Evolutionary conservation across 1,140 invertebrate genomes (phyloP).

Genomic region (Drosophila orosa): DNA sequence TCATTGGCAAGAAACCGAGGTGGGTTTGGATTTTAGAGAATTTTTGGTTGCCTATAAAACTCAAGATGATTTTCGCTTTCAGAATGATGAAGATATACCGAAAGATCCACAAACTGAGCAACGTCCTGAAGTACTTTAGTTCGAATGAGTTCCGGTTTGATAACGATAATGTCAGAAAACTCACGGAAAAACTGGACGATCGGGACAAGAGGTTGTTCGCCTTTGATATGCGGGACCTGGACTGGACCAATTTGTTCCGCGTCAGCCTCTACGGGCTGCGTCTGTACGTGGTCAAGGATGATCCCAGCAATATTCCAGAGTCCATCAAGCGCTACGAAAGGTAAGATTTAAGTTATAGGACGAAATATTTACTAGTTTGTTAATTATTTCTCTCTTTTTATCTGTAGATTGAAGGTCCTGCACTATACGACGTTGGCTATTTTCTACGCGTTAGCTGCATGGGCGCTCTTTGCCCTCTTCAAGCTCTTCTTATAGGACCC

Average conservation of each 20-base stretch:
- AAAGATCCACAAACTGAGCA: conserved; percentile 89
- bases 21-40: conserved; percentile 52
- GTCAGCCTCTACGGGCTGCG: conserved; percentile 88
- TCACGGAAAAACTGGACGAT: conserved; percentile 87
- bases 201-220: conserved; percentile 88
- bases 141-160: conserved; percentile 89
- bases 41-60: background rate
- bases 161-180: conserved; percentile 87
- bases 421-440: conserved; percentile 72
- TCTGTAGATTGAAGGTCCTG: conserved; percentile 77
- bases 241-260: conserved; percentile 88
- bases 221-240: conserved; percentile 88
- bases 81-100: conserved; percentile 90
- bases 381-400: background rate
- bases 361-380: background rate
- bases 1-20: conserved; percentile 86
- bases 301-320: conserved; percentile 87
- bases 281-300: conserved; percentile 90
- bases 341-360: conserved; percentile 69
- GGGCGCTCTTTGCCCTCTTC: conserved; percentile 65
- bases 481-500: conserved; percentile 65
- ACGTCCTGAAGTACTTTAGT: conserved; percentile 89
- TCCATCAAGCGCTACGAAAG: conserved; percentile 86
- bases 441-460: conserved; percentile 64
- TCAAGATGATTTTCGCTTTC: background rate